Evolutionary conservation across 2,797 vertebrate species (phyloP), one percentile per base, ranked within the genome.

Genomic region (Pantherophis alleghaniensis): DNA sequence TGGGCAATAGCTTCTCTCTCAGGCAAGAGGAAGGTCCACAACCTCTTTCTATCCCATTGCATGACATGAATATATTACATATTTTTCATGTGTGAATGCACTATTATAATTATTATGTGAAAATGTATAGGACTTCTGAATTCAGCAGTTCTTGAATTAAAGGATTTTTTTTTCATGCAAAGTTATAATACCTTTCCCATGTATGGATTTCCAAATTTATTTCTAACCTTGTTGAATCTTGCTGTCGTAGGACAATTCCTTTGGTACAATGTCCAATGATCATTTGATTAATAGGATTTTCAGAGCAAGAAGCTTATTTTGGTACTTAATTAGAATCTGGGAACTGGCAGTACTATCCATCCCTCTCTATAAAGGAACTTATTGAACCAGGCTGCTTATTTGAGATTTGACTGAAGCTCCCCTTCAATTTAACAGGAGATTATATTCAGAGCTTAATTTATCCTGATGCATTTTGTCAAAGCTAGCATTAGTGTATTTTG

Each of bases 391-490:
- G 55, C 66, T 87, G 37, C 83, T 91, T 91, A 53, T 14, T 57
- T 28, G 12, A 63, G 26, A 47, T 24, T 87, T 91, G 60, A 88
- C 56, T 60, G 37, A 88, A 16, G 32, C 18, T 87, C 10, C 26
- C 69, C 51, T 12, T 74, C 53, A 74, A 83, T 69, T 91, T 93
- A 88, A 91, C 37, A 51, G 55, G 90, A 87, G 7, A 87, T 91
- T 56, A 24, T 63, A 90, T 93, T 59, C 53, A 87, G 61, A 74
- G 55, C 59, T 90, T 86, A 57, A 59, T 24, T 59, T 79, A 55
- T 26, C 89, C 61, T 93, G 55, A 90, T 59, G 37, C 9, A 59
- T 88, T 93, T 60, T 91, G 90, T 42, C 92, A 91, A 91, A 91
- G 37, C 86, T 79, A 86, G 37, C 6, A 90, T 93, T 90, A 32